These are phyloP conservation scores for Gymnocheta viridis DNA, from an alignment of 2,888 invertebrate species.

Conservation along the genomic window DNA sequence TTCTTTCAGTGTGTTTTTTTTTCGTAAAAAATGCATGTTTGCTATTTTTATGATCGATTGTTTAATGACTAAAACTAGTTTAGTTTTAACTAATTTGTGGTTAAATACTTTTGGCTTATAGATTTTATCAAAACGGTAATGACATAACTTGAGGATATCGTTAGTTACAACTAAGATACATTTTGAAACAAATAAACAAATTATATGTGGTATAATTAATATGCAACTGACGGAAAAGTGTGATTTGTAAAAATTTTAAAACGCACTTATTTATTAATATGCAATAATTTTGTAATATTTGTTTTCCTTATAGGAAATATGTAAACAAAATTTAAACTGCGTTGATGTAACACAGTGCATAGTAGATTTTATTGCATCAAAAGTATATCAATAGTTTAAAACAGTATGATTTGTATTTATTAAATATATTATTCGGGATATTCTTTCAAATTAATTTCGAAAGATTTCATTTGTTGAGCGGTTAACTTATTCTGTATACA, in stretches of 20 bases:
- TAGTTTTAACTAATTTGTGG: constrained; percentile 16
- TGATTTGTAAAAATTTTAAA: not conserved
- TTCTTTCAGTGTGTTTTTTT: constrained; percentile 1
- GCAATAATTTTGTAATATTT: not conserved
- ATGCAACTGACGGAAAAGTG: constrained; percentile 10
- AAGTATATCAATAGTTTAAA: too few species aligned
- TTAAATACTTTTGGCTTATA: constrained; percentile 5
- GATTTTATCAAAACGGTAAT: not conserved
- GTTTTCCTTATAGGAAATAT: not conserved
- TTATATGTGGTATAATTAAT: not conserved
- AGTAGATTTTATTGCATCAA: too few species aligned
- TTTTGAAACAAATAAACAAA: constrained; percentile 1
- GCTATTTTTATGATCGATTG: constrained; percentile 13
- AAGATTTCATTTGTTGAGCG: too few species aligned
- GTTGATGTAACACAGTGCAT: too few species aligned
- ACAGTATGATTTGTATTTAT: too few species aligned
- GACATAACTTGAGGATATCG: not conserved
- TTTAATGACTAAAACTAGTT: constrained; percentile 26
- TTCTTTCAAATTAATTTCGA: too few species aligned
- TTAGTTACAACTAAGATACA: not conserved
- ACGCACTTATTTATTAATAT: not conserved
- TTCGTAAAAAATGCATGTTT: not conserved
- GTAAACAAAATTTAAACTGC: too few species aligned
- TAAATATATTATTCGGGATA: too few species aligned
- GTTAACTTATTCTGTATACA: too few species aligned